These are phyloP conservation scores for Heliconius nattereri DNA, from an alignment of 1,140 invertebrate genomes.

Conservation along the genomic window DNA sequence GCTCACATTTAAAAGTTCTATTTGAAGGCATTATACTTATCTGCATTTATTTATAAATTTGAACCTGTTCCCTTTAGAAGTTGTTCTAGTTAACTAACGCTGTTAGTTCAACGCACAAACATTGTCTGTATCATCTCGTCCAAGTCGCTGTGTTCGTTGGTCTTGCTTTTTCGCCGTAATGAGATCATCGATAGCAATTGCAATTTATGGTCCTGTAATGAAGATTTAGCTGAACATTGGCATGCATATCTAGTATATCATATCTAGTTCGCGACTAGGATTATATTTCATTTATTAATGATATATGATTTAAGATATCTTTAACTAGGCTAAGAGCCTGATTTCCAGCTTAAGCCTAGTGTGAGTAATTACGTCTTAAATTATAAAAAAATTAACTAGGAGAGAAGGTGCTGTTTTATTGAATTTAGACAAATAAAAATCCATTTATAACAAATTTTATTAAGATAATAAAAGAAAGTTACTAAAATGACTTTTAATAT, in stretches of 20 bases:
- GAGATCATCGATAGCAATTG: slow-evolving; percentile 64
- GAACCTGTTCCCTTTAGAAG: background rate
- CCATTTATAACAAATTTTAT: no score
- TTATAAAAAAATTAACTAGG: no score
- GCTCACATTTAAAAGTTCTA: no score
- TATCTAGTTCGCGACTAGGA: background rate
- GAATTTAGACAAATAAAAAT: no score
- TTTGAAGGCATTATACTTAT: no score
- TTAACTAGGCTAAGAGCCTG: no score
- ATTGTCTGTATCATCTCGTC: slow-evolving; percentile 37
- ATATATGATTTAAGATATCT: background rate
- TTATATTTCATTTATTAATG: slow-evolving; percentile 3
- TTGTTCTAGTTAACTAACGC: background rate
- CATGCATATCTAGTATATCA: no score
- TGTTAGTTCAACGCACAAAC: slow-evolving; percentile 30
- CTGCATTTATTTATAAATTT: background rate
- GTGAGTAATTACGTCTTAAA: no score
- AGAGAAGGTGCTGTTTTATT: no score
- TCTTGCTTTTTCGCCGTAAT: slow-evolving; percentile 52
- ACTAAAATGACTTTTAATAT: no score
- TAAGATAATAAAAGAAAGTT: no score
- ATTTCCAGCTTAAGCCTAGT: no score
- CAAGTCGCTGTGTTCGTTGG: background rate
- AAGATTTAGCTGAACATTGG: slow-evolving; percentile 46
- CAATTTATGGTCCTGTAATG: slow-evolving; percentile 67